Conservation (phyloP, 2,113 vertebrate species). For the Platycercus adscitus region DNA sequence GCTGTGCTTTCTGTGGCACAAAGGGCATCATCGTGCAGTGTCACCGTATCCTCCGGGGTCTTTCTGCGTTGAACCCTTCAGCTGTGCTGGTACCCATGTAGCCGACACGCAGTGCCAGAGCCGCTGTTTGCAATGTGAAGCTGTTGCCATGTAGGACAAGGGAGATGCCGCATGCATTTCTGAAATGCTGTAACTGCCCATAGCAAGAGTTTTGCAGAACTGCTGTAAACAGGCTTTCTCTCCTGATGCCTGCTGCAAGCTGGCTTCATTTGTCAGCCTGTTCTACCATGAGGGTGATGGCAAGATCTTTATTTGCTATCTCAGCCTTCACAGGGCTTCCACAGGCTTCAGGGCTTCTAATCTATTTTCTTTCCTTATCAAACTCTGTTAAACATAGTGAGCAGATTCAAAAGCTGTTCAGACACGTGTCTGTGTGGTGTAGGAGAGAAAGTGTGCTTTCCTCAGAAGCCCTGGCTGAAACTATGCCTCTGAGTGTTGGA, state of each 20-base stretch:
- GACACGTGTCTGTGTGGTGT: fast-evolving
- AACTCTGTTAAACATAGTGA: background rate
- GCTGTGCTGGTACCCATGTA: fast-evolving
- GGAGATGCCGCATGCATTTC: background rate
- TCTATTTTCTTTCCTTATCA: background rate
- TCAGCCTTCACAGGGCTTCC: background rate
- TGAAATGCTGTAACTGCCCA: background rate
- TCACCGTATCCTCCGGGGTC: fast-evolving
- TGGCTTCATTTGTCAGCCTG: background rate
- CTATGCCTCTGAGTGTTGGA: fast-evolving
- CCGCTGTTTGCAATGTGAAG: fast-evolving
- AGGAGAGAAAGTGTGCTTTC: background rate
- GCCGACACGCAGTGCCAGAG: background rate
- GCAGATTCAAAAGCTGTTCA: background rate
- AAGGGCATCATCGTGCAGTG: background rate
- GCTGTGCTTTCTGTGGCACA: fast-evolving
- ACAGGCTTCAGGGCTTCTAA: background rate
- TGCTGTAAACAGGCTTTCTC: background rate
- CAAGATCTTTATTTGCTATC: background rate
- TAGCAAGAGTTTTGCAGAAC: background rate
- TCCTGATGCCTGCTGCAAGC: background rate
- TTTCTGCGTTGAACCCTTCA: fast-evolving
- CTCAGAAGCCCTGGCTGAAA: background rate
- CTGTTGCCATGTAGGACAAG: background rate
- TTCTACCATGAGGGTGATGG: background rate